phyloP scores from a whole-genome alignment of 2,797 vertebrate species.

The Etheostoma perlongum region DNA sequence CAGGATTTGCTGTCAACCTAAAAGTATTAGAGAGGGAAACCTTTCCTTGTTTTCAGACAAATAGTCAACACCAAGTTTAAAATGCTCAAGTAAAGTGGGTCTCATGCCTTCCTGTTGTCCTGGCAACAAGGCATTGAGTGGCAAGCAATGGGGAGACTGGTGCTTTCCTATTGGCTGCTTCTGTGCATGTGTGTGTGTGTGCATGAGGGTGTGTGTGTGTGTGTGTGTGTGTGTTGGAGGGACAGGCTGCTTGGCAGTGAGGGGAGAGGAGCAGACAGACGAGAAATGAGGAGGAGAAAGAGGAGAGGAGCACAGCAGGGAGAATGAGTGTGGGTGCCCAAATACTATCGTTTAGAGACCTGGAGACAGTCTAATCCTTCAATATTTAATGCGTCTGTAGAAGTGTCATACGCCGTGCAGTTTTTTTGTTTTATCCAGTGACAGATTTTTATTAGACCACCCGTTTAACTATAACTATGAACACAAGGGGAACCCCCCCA shows the following conservation, averaged over 20 bases:
- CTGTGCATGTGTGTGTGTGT: slow-evolving; percentile 44
- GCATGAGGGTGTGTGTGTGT: slow-evolving; percentile 43
- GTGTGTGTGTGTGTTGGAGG: slow-evolving; percentile 68
- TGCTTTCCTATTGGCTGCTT: slow-evolving; percentile 84
- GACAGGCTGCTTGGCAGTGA: slow-evolving; percentile 77
- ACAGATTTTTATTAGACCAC: slow-evolving; percentile 43
- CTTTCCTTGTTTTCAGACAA: slow-evolving; percentile 69
- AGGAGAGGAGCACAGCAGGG: slow-evolving; percentile 58
- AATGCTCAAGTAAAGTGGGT: slow-evolving; percentile 84
- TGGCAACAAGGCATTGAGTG: slow-evolving; percentile 88
- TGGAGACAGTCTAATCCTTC: slow-evolving; percentile 68
- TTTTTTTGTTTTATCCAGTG: slow-evolving; percentile 41
- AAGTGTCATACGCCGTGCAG: slow-evolving; percentile 33
- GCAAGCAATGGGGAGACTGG: slow-evolving; percentile 87
- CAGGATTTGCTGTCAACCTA: slow-evolving; percentile 34
- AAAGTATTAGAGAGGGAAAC: slow-evolving; percentile 53
- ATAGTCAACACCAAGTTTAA: slow-evolving; percentile 85
- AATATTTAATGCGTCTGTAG: slow-evolving; percentile 69
- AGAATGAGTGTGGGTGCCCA: slow-evolving; percentile 64
- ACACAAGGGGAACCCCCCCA: slow-evolving; percentile 1
- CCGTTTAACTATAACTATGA: slow-evolving; percentile 41
- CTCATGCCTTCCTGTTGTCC: slow-evolving; percentile 88
- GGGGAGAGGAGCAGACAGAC: slow-evolving; percentile 80
- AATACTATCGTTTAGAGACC: slow-evolving; percentile 71
- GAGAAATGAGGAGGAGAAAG: slow-evolving; percentile 53